phyloP scores from a whole-genome alignment of 2,888 invertebrate species.

The Hesperia comma region DNA sequence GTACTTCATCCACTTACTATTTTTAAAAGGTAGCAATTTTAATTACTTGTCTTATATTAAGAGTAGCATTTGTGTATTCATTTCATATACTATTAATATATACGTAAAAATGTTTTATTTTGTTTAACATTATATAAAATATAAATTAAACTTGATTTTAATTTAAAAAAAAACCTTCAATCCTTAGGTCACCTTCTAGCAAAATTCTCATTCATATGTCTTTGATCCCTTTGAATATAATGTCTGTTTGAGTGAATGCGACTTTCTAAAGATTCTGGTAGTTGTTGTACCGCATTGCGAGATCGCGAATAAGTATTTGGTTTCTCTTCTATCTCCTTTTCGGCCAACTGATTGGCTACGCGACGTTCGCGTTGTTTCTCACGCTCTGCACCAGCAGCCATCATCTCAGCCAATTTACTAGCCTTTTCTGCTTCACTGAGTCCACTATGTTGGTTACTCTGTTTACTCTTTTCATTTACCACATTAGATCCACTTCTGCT shows the following conservation, averaged over 20 bases:
- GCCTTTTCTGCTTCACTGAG: conserved; percentile 81
- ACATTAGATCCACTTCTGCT: conserved; percentile 43
- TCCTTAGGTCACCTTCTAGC: conserved; percentile 82
- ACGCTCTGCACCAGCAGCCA: conserved; percentile 89
- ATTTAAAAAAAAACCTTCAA: background rate
- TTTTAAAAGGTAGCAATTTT: background rate
- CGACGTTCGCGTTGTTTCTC: conserved; percentile 86
- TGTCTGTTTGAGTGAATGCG: conserved; percentile 94
- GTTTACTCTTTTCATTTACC: conserved; percentile 41
- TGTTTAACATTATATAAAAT: conserved; percentile 21
- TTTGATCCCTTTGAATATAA: conserved; percentile 92
- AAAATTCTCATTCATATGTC: conserved; percentile 93
- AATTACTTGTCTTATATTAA: conserved; percentile 10
- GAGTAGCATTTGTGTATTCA: conserved; percentile 32
- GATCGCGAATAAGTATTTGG: conserved; percentile 87
- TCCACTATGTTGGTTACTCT: conserved; percentile 45
- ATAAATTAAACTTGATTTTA: conserved; percentile 19
- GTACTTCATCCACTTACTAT: background rate
- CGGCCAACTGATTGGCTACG: conserved; percentile 86
- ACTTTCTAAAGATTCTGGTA: conserved; percentile 89
- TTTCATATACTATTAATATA: background rate
- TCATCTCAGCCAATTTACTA: conserved; percentile 89
- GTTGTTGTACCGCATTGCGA: conserved; percentile 79
- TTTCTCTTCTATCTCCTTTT: conserved; percentile 61
- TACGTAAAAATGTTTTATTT: conserved; percentile 27